phyloP scores from a whole-genome alignment of 2,888 invertebrate genomes.

The Polyommatus icarus region DNA sequence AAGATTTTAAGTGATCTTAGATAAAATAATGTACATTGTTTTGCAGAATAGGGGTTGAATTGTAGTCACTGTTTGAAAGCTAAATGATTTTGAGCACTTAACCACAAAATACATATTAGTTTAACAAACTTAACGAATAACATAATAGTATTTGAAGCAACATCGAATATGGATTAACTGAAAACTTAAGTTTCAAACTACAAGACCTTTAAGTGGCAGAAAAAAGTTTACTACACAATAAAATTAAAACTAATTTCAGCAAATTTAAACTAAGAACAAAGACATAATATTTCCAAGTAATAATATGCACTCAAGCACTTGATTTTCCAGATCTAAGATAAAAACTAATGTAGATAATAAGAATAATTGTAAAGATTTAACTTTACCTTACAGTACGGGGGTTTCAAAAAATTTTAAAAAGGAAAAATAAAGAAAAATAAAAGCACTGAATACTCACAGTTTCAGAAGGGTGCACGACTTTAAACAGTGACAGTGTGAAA shows the following conservation, averaged over 20 bases:
- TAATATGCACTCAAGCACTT: neutral
- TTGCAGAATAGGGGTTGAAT: neutral
- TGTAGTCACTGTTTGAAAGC: neutral
- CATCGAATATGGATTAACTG: neutral
- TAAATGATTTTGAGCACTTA: too few species aligned
- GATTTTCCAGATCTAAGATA: neutral
- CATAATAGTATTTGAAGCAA: too few species aligned
- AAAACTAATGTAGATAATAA: neutral
- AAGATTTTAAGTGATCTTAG: neutral
- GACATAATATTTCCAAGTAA: neutral
- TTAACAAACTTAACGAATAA: too few species aligned
- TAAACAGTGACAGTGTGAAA: conserved; percentile 52
- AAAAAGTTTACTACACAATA: too few species aligned
- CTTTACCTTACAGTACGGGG: too few species aligned
- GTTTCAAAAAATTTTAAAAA: neutral
- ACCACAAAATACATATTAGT: too few species aligned
- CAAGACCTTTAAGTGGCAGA: neutral
- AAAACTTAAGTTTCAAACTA: neutral
- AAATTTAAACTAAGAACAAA: neutral
- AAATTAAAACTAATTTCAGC: neutral
- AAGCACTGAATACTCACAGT: neutral
- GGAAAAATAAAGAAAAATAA: neutral
- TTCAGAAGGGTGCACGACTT: conserved; percentile 38
- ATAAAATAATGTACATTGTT: neutral
- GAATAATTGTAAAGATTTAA: neutral